These are phyloP conservation scores for Cyaniris semiargus DNA, from an alignment of 2,888 invertebrate species.

Conservation along the genomic window DNA sequence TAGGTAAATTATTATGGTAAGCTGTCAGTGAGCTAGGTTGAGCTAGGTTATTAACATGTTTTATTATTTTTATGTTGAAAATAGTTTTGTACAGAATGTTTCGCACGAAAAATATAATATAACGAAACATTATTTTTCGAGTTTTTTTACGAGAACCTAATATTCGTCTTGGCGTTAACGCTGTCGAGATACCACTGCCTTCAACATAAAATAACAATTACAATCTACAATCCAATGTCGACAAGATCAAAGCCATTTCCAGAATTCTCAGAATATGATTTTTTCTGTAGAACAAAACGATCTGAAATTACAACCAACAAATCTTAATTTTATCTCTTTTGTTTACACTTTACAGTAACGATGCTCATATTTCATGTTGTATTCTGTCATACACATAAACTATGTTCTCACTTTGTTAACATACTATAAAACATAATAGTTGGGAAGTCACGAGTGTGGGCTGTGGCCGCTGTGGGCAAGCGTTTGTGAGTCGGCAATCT, in stretches of 20 bases:
- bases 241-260: background rate
- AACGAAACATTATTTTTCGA: too few species aligned
- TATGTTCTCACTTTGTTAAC: background rate
- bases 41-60: too few species aligned
- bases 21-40: too few species aligned
- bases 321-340: background rate
- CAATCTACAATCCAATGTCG: background rate
- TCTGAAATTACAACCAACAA: background rate
- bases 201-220: background rate
- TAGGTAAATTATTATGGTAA: too few species aligned
- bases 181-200: background rate
- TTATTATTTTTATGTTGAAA: too few species aligned
- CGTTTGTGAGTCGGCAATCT: background rate
- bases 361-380: background rate
- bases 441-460: constrained; percentile 17
- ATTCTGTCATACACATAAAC: background rate
- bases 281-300: background rate
- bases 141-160: too few species aligned
- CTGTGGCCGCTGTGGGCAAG: background rate
- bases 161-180: too few species aligned
- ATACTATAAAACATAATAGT: constrained; percentile 24
- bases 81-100: too few species aligned
- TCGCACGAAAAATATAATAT: too few species aligned
- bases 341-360: background rate
- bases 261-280: background rate